Evolutionary conservation across 2,888 invertebrate species (phyloP).

Genomic region (Eristalis tenax): DNA sequence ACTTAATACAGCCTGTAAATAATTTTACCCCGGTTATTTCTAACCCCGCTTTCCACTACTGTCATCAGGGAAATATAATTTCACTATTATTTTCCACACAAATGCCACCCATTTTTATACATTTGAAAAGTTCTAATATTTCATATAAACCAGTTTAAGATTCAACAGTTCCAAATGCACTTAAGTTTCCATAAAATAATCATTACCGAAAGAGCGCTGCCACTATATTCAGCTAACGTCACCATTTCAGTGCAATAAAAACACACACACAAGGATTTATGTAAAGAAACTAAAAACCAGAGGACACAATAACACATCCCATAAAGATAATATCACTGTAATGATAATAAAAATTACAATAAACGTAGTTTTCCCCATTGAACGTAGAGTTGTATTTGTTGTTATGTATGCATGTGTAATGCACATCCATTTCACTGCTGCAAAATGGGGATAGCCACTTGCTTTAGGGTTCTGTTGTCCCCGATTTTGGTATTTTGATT

Average conservation of each 20-base stretch:
- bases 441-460: conserved; percentile 39
- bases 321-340: conserved; percentile 60
- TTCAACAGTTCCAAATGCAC: conserved; percentile 55
- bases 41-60: too few species aligned
- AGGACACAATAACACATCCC: conserved; percentile 42
- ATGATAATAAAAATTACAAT: conserved; percentile 69
- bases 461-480: not conserved
- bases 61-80: not conserved
- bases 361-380: conserved; percentile 63
- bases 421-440: conserved; percentile 47
- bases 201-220: conserved; percentile 33
- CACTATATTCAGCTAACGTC: conserved; percentile 7
- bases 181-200: conserved; percentile 51
- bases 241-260: conserved; percentile 8
- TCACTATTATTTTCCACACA: conserved; percentile 21
- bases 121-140: conserved; percentile 5
- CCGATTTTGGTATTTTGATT: not conserved
- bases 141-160: conserved; percentile 26
- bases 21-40: too few species aligned
- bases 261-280: too few species aligned
- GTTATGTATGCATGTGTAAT: conserved; percentile 16
- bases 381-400: conserved; percentile 58
- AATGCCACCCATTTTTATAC: not conserved
- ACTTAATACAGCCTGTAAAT: too few species aligned
- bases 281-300: not conserved